Conservation (phyloP, 2,888 invertebrate genomes). For the Coenonympha glycerion region DNA sequence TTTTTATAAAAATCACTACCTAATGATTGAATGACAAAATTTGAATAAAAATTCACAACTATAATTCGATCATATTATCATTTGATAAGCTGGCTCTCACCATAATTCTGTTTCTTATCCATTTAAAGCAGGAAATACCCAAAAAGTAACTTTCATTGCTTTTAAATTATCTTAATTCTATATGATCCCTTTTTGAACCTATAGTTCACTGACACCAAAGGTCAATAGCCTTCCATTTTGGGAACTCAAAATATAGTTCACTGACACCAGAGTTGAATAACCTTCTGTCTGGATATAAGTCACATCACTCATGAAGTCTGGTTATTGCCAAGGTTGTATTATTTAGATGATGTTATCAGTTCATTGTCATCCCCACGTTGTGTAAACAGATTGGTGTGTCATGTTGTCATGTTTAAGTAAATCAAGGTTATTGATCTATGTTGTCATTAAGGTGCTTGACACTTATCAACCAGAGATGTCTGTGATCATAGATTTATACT, state of each 20-base stretch:
- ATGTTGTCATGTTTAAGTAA: not conserved
- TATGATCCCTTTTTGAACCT: no score
- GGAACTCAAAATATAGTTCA: constrained; percentile 34
- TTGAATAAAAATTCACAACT: no score
- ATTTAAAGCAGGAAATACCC: no score
- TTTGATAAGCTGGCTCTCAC: no score
- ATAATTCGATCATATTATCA: no score
- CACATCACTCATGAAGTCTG: constrained; percentile 34
- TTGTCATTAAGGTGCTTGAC: not conserved
- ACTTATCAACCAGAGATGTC: no score
- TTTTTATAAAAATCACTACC: no score
- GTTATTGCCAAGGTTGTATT: constrained; percentile 48
- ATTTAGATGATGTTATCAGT: constrained; percentile 16
- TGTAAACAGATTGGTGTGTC: not conserved
- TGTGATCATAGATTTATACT: no score
- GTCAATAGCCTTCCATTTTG: not conserved
- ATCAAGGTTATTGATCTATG: not conserved
- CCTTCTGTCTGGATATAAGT: not conserved
- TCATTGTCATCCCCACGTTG: not conserved
- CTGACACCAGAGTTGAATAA: constrained; percentile 42
- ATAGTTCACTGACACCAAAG: not conserved
- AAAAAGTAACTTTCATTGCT: no score
- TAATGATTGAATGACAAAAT: no score
- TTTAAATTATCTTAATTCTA: no score
- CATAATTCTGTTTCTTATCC: no score